These are phyloP conservation scores for Bovichtus variegatus DNA, from an alignment of 2,797 vertebrate genomes.

Conservation along the genomic window DNA sequence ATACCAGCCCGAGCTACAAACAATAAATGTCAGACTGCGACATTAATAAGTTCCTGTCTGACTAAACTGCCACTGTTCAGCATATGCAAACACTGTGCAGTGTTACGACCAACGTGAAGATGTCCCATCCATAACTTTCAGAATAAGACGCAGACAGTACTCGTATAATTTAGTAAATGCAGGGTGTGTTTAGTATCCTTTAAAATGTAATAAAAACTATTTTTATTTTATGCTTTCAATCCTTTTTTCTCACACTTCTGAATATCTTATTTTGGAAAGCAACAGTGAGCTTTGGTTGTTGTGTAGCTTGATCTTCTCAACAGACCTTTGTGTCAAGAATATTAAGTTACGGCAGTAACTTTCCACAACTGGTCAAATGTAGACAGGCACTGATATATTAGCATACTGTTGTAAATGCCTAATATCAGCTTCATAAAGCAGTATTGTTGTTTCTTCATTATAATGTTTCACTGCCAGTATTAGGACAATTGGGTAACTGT, in stretches of 20 bases:
- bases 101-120: neutral
- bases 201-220: neutral
- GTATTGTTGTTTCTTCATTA: neutral
- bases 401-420: neutral
- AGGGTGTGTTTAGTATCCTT: neutral
- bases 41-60: slow-evolving; percentile 33
- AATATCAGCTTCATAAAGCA: neutral
- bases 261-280: slow-evolving; percentile 2
- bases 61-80: neutral
- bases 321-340: slow-evolving; percentile 11
- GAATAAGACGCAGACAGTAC: neutral
- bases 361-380: slow-evolving; percentile 33
- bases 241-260: neutral
- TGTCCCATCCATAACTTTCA: neutral
- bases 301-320: slow-evolving; percentile 27
- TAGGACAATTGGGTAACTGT: neutral
- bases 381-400: neutral
- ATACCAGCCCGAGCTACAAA: slow-evolving; percentile 20
- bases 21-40: slow-evolving; percentile 24
- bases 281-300: slow-evolving; percentile 13
- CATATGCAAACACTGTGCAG: neutral
- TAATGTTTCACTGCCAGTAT: neutral
- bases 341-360: slow-evolving; percentile 47
- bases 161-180: neutral
- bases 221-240: neutral